Percentiles rank a stretch among this genome's conserved stretches.
Conservation (phyloP, 2,888 invertebrate species). For the Lucinisca nassula region DNA sequence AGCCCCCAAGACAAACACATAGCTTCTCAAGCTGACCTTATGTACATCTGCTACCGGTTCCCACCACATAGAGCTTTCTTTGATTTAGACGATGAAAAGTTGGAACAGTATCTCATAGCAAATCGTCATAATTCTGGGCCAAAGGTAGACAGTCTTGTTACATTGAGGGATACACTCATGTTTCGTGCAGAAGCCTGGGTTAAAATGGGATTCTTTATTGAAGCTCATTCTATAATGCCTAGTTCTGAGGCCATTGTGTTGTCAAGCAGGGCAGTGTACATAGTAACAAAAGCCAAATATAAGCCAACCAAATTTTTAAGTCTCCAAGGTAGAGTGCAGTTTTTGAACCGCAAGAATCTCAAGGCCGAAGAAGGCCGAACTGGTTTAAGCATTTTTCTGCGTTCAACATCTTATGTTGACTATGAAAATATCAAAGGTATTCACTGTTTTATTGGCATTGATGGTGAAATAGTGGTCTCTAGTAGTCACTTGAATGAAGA, state of each 20-base stretch:
- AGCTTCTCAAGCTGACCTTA: constrained; percentile 72
- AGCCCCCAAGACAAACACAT: constrained; percentile 72
- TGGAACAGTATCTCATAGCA: constrained; percentile 70
- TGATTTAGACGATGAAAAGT: constrained; percentile 76
- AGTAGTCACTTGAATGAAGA: constrained; percentile 68
- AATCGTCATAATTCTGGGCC: constrained; percentile 77
- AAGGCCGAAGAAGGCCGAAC: constrained; percentile 74
- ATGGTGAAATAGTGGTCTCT: constrained; percentile 78
- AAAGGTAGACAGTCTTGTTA: constrained; percentile 74
- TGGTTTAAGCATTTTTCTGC: constrained; percentile 80
- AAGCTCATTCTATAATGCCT: constrained; percentile 80
- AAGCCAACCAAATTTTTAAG: constrained; percentile 72
- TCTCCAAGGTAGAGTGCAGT: constrained; percentile 80
- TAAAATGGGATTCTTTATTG: constrained; percentile 83
- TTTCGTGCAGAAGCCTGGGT: constrained; percentile 83
- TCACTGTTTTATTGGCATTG: constrained; percentile 81
- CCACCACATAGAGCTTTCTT: constrained; percentile 79
- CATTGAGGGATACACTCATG: constrained; percentile 77
- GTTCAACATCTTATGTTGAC: constrained; percentile 77
- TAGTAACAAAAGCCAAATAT: constrained; percentile 80
- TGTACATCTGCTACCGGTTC: constrained; percentile 81
- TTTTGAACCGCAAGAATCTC: constrained; percentile 75
- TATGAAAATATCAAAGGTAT: constrained; percentile 83
- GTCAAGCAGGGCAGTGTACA: constrained; percentile 78
- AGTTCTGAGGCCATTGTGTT: constrained; percentile 83